phyloP scores from a whole-genome alignment of 1,140 invertebrate genomes.

The Dinoponera quadriceps region DNA sequence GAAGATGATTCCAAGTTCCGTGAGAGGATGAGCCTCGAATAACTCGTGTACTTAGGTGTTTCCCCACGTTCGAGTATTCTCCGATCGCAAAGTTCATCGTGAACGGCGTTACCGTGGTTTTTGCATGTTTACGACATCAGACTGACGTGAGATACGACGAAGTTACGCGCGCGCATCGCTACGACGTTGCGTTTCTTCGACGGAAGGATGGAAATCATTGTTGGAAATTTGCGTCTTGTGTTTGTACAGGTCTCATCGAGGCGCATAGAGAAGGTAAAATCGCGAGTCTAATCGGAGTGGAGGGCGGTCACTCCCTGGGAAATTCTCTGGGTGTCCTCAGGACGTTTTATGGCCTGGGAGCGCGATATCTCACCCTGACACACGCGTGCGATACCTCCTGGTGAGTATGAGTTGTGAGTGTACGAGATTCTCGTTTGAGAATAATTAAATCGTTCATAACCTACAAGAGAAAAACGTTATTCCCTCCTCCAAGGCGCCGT shows the following conservation, averaged over 20 bases:
- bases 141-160: not conserved
- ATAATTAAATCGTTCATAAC: constrained; percentile 31
- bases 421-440: not conserved
- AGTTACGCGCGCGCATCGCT: not conserved
- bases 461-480: too few species aligned
- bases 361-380: constrained; percentile 90
- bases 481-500: too few species aligned
- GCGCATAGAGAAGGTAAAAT: constrained; percentile 87
- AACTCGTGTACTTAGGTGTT: constrained; percentile 55
- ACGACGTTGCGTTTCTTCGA: not conserved
- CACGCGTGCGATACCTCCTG: constrained; percentile 90
- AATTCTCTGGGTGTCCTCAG: constrained; percentile 93
- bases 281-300: constrained; percentile 88
- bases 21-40: constrained; percentile 26
- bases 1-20: constrained; percentile 52
- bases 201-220: not conserved
- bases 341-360: constrained; percentile 94
- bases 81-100: constrained; percentile 24
- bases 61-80: constrained; percentile 28
- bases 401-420: constrained; percentile 83
- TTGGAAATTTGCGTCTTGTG: not conserved
- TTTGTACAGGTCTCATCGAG: constrained; percentile 83
- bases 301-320: constrained; percentile 93
- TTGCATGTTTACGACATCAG: not conserved
- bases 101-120: not conserved